Conservation (phyloP, 2,797 vertebrate species). For the Hylomyscus alleni region DNA sequence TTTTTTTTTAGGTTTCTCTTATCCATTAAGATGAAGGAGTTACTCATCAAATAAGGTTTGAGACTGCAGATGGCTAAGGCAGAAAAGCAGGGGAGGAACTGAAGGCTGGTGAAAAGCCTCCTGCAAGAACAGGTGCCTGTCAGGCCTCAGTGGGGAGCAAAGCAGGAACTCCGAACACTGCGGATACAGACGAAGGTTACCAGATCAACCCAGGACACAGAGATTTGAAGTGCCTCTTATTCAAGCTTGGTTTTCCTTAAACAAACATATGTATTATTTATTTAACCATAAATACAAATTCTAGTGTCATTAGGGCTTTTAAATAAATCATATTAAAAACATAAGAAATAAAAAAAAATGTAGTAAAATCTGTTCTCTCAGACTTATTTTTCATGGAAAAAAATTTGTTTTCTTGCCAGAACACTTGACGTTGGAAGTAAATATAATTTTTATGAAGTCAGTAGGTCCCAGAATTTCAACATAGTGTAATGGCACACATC, state of each 20-base stretch:
- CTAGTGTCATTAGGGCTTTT: constrained; percentile 24
- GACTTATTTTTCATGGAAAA: constrained; percentile 55
- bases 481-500: no score
- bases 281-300: constrained; percentile 69
- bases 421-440: background rate
- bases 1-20: constrained; percentile 27
- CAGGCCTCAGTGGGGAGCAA: background rate
- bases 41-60: background rate
- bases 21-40: background rate
- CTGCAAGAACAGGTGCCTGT: background rate
- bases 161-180: background rate
- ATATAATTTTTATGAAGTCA: constrained; percentile 10
- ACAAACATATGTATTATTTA: constrained; percentile 53
- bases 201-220: constrained; percentile 27
- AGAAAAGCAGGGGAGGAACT: background rate
- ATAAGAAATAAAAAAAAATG: constrained; percentile 62
- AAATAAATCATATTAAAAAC: constrained; percentile 57
- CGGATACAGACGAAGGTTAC: background rate
- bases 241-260: constrained; percentile 35
- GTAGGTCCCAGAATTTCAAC: constrained; percentile 35
- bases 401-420: constrained; percentile 30
- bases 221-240: constrained; percentile 15
- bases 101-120: background rate
- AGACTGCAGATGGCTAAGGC: background rate
- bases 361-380: constrained; percentile 50